Evolutionary conservation across 2,113 vertebrate species (phyloP).

Genomic region (Panthera leo): DNA sequence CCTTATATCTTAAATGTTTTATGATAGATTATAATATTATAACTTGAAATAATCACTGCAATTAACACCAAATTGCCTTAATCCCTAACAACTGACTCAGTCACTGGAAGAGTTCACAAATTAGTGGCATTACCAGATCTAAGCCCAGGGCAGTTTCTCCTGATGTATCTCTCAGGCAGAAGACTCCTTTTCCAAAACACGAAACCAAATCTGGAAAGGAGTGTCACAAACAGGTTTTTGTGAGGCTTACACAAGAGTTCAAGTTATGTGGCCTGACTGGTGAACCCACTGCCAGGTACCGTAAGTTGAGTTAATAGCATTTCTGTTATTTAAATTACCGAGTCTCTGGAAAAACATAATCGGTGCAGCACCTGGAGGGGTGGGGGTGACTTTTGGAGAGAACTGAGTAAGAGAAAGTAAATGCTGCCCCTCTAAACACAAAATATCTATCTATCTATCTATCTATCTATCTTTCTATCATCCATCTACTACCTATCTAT

Average conservation of each 20-base stretch:
- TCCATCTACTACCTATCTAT: background rate
- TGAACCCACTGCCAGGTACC: background rate
- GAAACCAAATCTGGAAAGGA: background rate
- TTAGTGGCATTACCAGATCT: accelerated
- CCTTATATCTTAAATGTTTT: background rate
- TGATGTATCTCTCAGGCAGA: background rate
- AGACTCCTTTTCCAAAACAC: background rate
- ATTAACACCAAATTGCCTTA: conserved; percentile 15
- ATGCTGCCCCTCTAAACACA: background rate
- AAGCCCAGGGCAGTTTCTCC: background rate
- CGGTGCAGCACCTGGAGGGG: too few relatives aligned
- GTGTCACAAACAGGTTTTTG: background rate
- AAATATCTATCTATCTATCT: background rate
- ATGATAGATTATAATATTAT: conserved; percentile 26
- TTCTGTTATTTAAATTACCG: background rate
- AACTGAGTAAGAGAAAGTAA: background rate
- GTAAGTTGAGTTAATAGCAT: background rate
- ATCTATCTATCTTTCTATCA: background rate
- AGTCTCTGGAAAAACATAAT: background rate
- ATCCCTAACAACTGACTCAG: background rate
- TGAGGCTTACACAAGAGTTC: background rate
- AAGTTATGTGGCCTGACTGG: background rate
- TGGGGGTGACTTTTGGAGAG: background rate
- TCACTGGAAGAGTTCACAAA: background rate
- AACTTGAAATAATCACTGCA: background rate